Evolutionary conservation across 2,797 vertebrate genomes (phyloP).

Genomic region (Etheostoma perlongum): DNA sequence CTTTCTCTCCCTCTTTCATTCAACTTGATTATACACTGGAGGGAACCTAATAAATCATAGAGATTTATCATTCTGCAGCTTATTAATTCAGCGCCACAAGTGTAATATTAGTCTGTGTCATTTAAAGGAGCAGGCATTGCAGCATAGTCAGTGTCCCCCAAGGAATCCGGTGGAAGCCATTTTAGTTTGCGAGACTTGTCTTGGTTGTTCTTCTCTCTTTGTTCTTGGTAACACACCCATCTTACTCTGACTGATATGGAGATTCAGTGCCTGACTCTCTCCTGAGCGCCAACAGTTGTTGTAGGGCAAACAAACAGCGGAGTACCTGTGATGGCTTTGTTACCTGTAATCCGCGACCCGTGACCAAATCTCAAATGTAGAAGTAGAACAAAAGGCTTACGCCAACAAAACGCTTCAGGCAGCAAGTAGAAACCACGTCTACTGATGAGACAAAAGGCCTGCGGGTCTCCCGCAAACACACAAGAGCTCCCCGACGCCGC

Average conservation of each 20-base stretch:
- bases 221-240: not conserved
- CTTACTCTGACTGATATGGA: slow-evolving; percentile 34
- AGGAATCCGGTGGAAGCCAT: slow-evolving; percentile 59
- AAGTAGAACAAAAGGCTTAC: slow-evolving; percentile 73
- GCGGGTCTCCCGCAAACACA: slow-evolving; percentile 79
- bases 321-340: slow-evolving; percentile 71
- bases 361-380: slow-evolving; percentile 77
- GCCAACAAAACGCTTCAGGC: slow-evolving; percentile 78
- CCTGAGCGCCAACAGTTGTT: slow-evolving; percentile 38
- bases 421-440: slow-evolving; percentile 72
- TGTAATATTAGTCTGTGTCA: slow-evolving; percentile 76
- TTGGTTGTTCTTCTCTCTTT: slow-evolving; percentile 27
- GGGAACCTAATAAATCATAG: slow-evolving; percentile 82
- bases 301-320: slow-evolving; percentile 57
- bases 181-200: slow-evolving; percentile 37
- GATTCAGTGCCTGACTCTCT: slow-evolving; percentile 28
- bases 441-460: slow-evolving; percentile 82
- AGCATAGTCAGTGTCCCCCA: slow-evolving; percentile 42
- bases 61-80: slow-evolving; percentile 80
- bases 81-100: slow-evolving; percentile 84
- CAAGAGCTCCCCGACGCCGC: slow-evolving; percentile 73
- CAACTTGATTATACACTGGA: slow-evolving; percentile 81
- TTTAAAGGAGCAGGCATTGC: slow-evolving; percentile 75
- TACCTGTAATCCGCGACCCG: slow-evolving; percentile 76
- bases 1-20: slow-evolving; percentile 51